These are phyloP conservation scores for Thamnophis sirtalis DNA, from an alignment of 2,113 vertebrate species.

Conservation along the genomic window DNA sequence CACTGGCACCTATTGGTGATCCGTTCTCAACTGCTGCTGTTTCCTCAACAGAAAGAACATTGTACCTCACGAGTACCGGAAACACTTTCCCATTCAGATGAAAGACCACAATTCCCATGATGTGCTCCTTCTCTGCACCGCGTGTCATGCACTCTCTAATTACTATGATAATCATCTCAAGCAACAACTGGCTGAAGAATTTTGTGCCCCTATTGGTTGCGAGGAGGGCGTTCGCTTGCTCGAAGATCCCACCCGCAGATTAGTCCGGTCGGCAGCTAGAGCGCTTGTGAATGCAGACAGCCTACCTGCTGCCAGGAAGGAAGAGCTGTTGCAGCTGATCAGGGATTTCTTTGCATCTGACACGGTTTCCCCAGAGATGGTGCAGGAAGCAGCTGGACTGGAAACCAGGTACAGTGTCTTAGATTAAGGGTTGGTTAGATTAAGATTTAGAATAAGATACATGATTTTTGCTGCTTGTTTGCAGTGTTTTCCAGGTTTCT, in stretches of 20 bases:
- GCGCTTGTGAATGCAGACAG: slow-evolving; percentile 83
- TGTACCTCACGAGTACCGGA: slow-evolving; percentile 92
- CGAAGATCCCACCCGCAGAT: slow-evolving; percentile 84
- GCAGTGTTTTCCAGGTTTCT: background rate
- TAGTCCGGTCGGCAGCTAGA: slow-evolving; percentile 87
- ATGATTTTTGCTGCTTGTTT: background rate
- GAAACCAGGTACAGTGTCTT: slow-evolving; percentile 81
- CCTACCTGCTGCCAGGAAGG: slow-evolving; percentile 76
- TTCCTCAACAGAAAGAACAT: slow-evolving; percentile 86
- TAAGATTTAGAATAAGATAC: background rate
- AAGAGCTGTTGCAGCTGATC: slow-evolving; percentile 79
- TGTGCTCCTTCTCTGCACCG: slow-evolving; percentile 90
- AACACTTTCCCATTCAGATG: slow-evolving; percentile 93
- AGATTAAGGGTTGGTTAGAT: background rate
- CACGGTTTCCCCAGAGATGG: slow-evolving; percentile 68
- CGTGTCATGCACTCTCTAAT: slow-evolving; percentile 91
- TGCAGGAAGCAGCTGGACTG: slow-evolving; percentile 80
- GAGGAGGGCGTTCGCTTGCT: slow-evolving; percentile 85
- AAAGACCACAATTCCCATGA: slow-evolving; percentile 99
- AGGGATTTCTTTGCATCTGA: slow-evolving; percentile 68
- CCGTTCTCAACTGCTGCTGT: background rate
- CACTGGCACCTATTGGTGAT: background rate
- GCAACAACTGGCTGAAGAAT: slow-evolving; percentile 85
- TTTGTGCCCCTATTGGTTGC: slow-evolving; percentile 84
- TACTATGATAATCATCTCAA: slow-evolving; percentile 89